These are phyloP conservation scores for Carlito syrichta DNA, from an alignment of 2,113 vertebrate genomes.

Conservation along the genomic window DNA sequence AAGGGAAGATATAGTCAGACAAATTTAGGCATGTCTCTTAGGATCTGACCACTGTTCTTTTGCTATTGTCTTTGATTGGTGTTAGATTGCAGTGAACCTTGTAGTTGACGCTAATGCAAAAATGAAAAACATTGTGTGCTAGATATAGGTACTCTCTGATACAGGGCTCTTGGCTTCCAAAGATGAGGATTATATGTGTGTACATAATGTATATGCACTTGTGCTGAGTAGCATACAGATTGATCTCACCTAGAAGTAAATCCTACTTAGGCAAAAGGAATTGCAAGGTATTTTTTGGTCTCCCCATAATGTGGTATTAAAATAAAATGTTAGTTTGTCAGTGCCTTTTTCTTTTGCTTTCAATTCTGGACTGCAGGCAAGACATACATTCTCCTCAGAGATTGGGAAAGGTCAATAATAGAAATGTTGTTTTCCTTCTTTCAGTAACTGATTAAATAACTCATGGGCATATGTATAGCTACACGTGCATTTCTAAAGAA, in stretches of 20 bases:
- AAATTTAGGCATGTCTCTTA: background rate
- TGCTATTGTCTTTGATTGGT: background rate
- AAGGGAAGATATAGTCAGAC: background rate
- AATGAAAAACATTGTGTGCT: background rate
- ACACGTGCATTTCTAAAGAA: conserved; percentile 37
- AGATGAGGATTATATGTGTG: background rate
- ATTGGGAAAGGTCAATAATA: conserved; percentile 41
- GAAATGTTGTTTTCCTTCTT: conserved; percentile 25
- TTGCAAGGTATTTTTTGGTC: background rate
- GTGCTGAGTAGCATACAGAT: background rate
- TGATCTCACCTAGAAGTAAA: background rate
- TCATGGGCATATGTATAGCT: background rate
- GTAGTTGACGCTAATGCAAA: background rate
- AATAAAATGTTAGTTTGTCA: conserved; percentile 40
- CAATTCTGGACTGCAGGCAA: conserved; percentile 5
- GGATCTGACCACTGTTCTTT: background rate
- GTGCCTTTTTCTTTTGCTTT: conserved; percentile 40
- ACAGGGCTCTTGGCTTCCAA: background rate
- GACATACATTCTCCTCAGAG: conserved; percentile 23
- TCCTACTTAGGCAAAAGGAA: conserved; percentile 41
- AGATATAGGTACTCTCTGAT: background rate
- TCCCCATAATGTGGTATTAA: background rate
- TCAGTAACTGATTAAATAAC: conserved; percentile 43
- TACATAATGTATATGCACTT: background rate
- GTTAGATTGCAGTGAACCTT: background rate